These are phyloP conservation scores for Zosterops lateralis DNA, from an alignment of 2,113 vertebrate genomes.

Conservation along the genomic window DNA sequence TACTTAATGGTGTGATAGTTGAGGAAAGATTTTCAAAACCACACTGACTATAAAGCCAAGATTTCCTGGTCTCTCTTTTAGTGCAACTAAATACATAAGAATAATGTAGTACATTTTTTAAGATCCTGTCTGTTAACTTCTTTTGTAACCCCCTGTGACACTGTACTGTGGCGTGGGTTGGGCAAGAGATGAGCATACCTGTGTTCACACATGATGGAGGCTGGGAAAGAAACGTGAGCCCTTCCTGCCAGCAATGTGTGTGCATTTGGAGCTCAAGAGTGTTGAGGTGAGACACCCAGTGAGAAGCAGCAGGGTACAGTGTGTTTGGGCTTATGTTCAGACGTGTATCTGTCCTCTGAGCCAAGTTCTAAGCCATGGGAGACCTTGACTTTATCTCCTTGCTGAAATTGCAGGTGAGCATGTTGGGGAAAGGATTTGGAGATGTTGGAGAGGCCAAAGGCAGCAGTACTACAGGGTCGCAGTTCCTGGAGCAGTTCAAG, in stretches of 20 bases:
- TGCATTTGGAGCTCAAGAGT: neutral
- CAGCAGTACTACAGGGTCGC: constrained; percentile 88
- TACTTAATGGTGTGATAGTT: neutral
- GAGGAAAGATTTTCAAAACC: neutral
- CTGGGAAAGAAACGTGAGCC: neutral
- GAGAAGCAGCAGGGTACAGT: neutral
- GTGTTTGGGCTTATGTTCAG: fast-evolving
- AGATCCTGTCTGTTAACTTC: neutral
- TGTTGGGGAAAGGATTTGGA: constrained; percentile 92
- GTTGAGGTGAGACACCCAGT: neutral
- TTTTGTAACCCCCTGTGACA: neutral
- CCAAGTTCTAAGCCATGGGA: neutral
- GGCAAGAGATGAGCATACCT: neutral
- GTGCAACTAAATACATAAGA: neutral
- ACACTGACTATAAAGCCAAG: neutral
- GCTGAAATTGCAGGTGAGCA: constrained; percentile 83
- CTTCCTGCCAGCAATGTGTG: neutral
- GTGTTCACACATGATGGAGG: fast-evolving
- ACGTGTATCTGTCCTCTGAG: neutral
- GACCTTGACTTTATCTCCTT: neutral
- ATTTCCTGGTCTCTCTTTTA: neutral
- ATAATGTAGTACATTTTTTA: neutral
- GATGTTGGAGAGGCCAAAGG: constrained; percentile 90
- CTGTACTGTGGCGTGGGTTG: neutral
- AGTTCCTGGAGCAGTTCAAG: constrained; percentile 98